Conservation (phyloP, 1,140 invertebrate species). For the Olivierus martensii region DNA sequence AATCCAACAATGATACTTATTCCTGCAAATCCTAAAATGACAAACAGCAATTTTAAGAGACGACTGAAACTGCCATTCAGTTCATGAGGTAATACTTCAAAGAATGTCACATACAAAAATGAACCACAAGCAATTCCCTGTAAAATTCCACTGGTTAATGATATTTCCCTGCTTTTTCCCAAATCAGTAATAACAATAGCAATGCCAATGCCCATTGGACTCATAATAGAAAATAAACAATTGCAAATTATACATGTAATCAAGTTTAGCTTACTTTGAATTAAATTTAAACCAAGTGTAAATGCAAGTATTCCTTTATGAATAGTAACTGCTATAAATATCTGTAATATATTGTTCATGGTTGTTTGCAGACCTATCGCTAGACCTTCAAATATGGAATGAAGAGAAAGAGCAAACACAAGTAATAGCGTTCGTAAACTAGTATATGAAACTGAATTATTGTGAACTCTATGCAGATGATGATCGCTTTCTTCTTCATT, state of each 20-base stretch:
- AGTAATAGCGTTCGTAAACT: slow-evolving; percentile 58
- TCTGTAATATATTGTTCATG: slow-evolving; percentile 51
- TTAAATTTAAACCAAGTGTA: slow-evolving; percentile 31
- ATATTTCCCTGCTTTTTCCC: slow-evolving; percentile 23
- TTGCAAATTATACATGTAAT: slow-evolving; percentile 2
- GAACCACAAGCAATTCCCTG: slow-evolving; percentile 75
- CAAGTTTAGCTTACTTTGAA: neutral
- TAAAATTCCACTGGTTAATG: slow-evolving; percentile 36
- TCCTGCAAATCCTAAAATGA: too few species aligned
- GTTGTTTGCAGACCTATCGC: slow-evolving; percentile 57
- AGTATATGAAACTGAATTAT: slow-evolving; percentile 6
- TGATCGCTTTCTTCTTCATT: too few species aligned
- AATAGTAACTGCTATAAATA: slow-evolving; percentile 68
- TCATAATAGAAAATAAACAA: slow-evolving; percentile 18
- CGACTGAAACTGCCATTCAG: slow-evolving; percentile 20
- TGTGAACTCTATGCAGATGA: neutral
- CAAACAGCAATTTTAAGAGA: too few species aligned
- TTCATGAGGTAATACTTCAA: slow-evolving; percentile 71
- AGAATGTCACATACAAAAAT: slow-evolving; percentile 79
- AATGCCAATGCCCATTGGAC: slow-evolving; percentile 19
- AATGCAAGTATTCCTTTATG: slow-evolving; percentile 77
- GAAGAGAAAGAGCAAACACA: slow-evolving; percentile 72
- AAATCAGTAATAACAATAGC: slow-evolving; percentile 7
- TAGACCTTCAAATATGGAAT: slow-evolving; percentile 81
- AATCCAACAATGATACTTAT: too few species aligned